A percentile compares a stretch with the other conserved stretches of the same genome.
Conservation (phyloP, 2,113 vertebrate species). For the Archilochus colubris region DNA sequence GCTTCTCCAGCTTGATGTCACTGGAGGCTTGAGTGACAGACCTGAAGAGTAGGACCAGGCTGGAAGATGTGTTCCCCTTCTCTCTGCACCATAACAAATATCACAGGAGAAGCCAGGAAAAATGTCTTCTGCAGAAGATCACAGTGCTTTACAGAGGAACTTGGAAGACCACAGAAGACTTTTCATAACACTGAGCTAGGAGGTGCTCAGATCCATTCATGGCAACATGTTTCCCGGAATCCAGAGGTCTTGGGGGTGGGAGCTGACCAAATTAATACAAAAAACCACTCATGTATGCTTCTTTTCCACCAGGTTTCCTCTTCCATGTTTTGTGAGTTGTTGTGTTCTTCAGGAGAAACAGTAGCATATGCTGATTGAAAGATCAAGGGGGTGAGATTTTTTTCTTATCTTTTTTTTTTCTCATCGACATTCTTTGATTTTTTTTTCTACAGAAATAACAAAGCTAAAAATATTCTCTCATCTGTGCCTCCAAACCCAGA, state of each 20-base stretch:
- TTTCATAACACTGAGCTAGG: background rate
- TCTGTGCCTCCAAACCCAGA: background rate
- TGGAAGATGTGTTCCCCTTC: background rate
- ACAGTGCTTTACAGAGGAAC: background rate
- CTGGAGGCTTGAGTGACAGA: background rate
- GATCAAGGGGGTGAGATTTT: fast-evolving
- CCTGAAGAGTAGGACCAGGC: background rate
- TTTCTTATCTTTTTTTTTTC: background rate
- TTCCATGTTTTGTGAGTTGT: background rate
- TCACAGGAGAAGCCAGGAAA: background rate
- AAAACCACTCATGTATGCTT: background rate
- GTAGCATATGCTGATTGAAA: background rate
- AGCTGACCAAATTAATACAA: background rate
- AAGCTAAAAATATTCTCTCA: background rate
- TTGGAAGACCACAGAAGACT: background rate
- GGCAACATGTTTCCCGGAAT: background rate
- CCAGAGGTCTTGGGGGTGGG: background rate
- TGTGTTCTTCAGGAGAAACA: background rate
- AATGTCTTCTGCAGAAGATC: background rate
- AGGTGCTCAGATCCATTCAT: background rate
- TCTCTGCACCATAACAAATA: background rate
- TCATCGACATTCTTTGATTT: background rate
- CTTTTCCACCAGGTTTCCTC: background rate
- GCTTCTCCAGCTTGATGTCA: background rate
- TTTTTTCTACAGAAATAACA: background rate